Conservation (phyloP, 2,888 invertebrate species). For the Leucoptera coffeella region DNA sequence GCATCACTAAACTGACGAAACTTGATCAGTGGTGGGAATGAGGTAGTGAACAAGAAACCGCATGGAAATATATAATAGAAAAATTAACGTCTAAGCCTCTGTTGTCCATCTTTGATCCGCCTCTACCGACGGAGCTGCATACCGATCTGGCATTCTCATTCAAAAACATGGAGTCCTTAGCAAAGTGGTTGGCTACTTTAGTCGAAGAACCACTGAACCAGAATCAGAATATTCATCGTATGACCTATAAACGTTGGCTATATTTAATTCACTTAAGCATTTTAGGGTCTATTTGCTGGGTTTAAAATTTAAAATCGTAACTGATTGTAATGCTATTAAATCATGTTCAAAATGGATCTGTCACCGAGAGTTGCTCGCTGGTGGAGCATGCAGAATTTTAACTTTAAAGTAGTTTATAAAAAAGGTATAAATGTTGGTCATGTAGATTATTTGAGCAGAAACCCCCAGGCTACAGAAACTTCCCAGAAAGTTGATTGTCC, state of each 20-base stretch:
- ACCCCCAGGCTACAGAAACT: too few species aligned
- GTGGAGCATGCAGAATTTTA: constrained; percentile 8
- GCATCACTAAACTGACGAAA: too few species aligned
- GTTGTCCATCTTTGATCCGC: too few species aligned
- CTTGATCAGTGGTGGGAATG: neutral
- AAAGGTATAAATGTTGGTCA: constrained; percentile 2
- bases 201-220: too few species aligned
- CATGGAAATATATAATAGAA: neutral
- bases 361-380: constrained; percentile 7
- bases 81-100: neutral
- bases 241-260: constrained; percentile 3
- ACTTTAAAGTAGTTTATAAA: too few species aligned
- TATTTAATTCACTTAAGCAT: neutral
- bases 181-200: too few species aligned
- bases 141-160: neutral
- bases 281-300: constrained; percentile 2
- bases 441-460: constrained; percentile 3
- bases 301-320: neutral
- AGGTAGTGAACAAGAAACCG: neutral
- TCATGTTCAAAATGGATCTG: constrained; percentile 7
- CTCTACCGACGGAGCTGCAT: too few species aligned
- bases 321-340: constrained; percentile 6
- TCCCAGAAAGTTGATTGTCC: constrained; percentile 1
- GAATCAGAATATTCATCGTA: too few species aligned
- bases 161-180: too few species aligned